phyloP scores from a whole-genome alignment of 2,113 vertebrate genomes.

The Coracopsis vasa region DNA sequence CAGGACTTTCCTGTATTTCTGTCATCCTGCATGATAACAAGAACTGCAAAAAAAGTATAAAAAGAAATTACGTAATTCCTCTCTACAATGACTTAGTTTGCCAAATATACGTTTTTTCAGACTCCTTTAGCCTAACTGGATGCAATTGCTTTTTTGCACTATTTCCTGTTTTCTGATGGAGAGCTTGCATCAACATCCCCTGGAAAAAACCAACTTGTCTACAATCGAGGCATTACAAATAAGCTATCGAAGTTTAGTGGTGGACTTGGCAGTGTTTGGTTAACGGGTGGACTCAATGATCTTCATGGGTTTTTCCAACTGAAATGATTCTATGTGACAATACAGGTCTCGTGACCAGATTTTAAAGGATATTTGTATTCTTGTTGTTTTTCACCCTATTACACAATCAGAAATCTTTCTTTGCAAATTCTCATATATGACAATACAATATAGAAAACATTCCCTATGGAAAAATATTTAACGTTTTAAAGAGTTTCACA shows the following conservation, averaged over 20 bases:
- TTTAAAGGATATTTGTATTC: not conserved
- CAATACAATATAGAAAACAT: not conserved
- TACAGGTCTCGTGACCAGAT: not conserved
- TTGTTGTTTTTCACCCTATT: not conserved
- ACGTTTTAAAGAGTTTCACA: not conserved
- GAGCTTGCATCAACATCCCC: constrained; percentile 68
- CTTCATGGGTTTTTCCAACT: not conserved
- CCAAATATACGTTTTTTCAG: constrained; percentile 35
- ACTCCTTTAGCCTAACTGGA: constrained; percentile 51
- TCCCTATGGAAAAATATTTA: not conserved
- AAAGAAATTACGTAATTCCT: constrained; percentile 31
- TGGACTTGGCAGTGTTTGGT: not conserved
- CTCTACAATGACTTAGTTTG: not conserved
- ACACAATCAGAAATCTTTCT: not conserved
- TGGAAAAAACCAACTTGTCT: not conserved
- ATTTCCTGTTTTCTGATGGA: constrained; percentile 82
- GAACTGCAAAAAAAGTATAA: not conserved
- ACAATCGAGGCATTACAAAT: not conserved
- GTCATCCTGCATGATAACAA: not conserved
- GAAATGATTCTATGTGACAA: not conserved
- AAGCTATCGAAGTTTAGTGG: not conserved
- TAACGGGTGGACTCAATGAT: not conserved
- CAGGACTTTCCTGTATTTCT: constrained; percentile 11
- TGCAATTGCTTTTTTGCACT: constrained; percentile 73
- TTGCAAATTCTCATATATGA: not conserved